Evolutionary conservation across 1,140 invertebrate genomes (phyloP).

Genomic region (Aphidius ervi): DNA sequence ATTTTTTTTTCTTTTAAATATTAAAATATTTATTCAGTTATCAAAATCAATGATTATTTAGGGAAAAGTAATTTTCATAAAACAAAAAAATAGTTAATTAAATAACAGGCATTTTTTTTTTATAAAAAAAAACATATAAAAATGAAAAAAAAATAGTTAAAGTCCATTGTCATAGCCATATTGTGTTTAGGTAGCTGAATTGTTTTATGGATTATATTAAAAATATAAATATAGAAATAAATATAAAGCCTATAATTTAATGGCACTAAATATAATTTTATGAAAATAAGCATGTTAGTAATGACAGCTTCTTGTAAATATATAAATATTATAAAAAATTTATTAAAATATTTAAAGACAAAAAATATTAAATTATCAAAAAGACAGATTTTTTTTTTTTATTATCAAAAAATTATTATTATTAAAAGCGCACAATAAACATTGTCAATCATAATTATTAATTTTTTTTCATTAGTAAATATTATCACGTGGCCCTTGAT

Average conservation of each 20-base stretch:
- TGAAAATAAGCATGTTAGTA: constrained; percentile 37
- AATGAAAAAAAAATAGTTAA: constrained; percentile 8
- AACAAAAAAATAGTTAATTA: not conserved
- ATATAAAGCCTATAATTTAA: constrained; percentile 43
- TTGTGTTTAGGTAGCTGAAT: constrained; percentile 45
- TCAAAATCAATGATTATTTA: not conserved
- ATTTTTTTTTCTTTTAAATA: too few species aligned
- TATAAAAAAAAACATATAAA: not conserved
- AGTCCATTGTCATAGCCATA: constrained; percentile 6
- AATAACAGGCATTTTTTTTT: too few species aligned
- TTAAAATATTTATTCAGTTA: too few species aligned
- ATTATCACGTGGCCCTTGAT: too few species aligned
- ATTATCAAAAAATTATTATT: too few species aligned
- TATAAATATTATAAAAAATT: constrained; percentile 12
- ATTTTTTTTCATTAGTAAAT: too few species aligned
- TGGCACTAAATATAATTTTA: constrained; percentile 43
- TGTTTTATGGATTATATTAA: constrained; percentile 38
- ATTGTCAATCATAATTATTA: too few species aligned
- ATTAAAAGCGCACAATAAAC: too few species aligned
- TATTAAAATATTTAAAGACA: not conserved
- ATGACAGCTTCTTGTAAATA: constrained; percentile 44
- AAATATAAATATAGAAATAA: constrained; percentile 50
- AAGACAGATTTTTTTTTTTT: not conserved
- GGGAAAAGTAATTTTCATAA: too few species aligned
- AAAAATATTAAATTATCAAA: not conserved